Percentiles rank a stretch among this genome's conserved stretches.
Evolutionary conservation across 1,140 invertebrate species (phyloP).

Genomic region (Orius laevigatus): DNA sequence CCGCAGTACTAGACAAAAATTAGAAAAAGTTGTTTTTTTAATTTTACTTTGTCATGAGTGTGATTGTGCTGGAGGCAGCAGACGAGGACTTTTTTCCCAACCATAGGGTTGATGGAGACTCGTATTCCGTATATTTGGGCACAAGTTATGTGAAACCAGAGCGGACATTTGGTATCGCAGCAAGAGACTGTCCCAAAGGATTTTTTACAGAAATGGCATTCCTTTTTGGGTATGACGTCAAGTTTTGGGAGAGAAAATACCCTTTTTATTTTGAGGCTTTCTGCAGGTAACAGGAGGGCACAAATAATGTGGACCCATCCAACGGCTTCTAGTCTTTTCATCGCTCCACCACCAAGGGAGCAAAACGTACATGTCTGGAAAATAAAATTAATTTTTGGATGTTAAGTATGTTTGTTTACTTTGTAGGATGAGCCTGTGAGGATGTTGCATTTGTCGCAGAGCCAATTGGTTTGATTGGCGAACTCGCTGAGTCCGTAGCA

Average conservation of each 20-base stretch:
- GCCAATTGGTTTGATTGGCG: constrained; percentile 25
- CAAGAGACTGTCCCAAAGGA: constrained; percentile 30
- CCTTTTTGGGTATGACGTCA: constrained; percentile 20
- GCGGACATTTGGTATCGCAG: constrained; percentile 26
- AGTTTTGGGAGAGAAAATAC: constrained; percentile 25
- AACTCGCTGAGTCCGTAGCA: constrained; percentile 31
- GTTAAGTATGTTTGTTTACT: background rate
- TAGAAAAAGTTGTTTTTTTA: constrained; percentile 7
- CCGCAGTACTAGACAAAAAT: constrained; percentile 18
- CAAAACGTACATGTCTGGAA: constrained; percentile 20
- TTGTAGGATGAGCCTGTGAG: constrained; percentile 11
- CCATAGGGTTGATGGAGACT: constrained; percentile 28
- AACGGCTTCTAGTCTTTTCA: constrained; percentile 39
- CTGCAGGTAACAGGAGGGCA: constrained; percentile 28
- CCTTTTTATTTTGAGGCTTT: constrained; percentile 22
- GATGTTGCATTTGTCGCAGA: constrained; percentile 32
- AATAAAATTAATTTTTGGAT: constrained; percentile 22
- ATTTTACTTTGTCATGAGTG: constrained; percentile 25
- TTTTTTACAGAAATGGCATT: constrained; percentile 12
- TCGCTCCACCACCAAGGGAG: constrained; percentile 39
- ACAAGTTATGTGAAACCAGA: constrained; percentile 34
- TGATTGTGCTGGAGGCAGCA: constrained; percentile 32
- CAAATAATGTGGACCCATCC: constrained; percentile 40
- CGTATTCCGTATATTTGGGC: constrained; percentile 29
- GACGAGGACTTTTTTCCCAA: constrained; percentile 31